Evolutionary conservation across 2,888 invertebrate species (phyloP), one percentile per base, ranked within the genome.

Genomic region (Amorpha juglandis): DNA sequence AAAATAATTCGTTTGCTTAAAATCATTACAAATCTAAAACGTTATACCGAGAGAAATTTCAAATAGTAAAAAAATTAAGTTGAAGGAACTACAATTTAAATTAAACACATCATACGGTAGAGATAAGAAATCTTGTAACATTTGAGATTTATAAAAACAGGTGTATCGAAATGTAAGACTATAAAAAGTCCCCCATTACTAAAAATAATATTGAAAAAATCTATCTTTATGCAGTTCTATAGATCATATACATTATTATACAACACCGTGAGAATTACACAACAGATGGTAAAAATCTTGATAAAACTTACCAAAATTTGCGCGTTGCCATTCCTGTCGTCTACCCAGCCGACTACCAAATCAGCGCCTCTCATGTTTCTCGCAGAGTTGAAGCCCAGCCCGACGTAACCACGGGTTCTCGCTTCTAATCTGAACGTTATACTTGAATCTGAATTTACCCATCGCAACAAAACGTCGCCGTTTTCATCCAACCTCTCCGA

Each of bases 291-390:
- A 53, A 74, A n/a, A 72, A 78, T 78, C 71, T 75, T 75, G 74
- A 77, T 78, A 70, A 75, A 79, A 94, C 96, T 96, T 90, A 97
- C 97, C 95, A 97, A 95, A 89, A 97, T 95, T 90, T 96, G 96
- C 77, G 96, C 96, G 90, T 88, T 91, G 76, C 91, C 92, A 79
- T 89, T 92, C 79, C 88, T 88, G 83, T 96, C 96, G 91, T 97
- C 96, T 75, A 98, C 96, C 98, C 98, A 98, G 69, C 97, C 98
- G 83, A 98, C 95, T 75, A 98, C 96, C 91, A 98, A 95, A 94
- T 98, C 98, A 68, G 97, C 95, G 62, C 97, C 97, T 80, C 95
- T 94, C 95, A 97, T 96, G 74, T 95, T 95, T 71, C 97, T 97
- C 82, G 95, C 96, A 66, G 95, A 95, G 74, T 97, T 97, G 88